These are phyloP conservation scores for Drosophila hamatofila DNA, from an alignment of 2,888 invertebrate species.

Conservation along the genomic window DNA sequence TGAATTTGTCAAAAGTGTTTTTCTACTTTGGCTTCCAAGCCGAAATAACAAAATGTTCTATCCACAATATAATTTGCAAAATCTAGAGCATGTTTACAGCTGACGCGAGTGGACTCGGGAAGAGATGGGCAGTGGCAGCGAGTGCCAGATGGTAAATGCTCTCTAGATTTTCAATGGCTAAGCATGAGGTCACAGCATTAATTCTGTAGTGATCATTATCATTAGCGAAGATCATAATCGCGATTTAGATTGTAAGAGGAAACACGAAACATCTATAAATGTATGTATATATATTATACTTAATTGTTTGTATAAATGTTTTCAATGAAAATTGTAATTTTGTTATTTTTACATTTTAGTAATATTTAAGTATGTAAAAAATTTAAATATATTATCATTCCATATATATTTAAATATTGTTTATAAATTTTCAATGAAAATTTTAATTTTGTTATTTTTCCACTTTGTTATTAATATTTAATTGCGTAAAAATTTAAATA, in stretches of 20 bases:
- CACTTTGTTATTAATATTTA: too few relatives aligned
- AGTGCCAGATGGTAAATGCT: slow-evolving; percentile 60
- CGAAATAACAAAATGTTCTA: slow-evolving; percentile 15
- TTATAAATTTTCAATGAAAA: too few relatives aligned
- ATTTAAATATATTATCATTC: background rate
- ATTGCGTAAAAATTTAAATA: too few relatives aligned
- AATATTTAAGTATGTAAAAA: too few relatives aligned
- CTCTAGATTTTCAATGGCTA: slow-evolving; percentile 42
- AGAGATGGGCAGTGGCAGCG: background rate
- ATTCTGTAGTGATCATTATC: slow-evolving; percentile 53
- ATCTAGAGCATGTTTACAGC: slow-evolving; percentile 37
- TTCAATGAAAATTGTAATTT: background rate
- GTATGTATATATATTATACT: background rate
- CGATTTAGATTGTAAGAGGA: slow-evolving; percentile 11
- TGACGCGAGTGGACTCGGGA: background rate
- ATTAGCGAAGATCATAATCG: slow-evolving; percentile 37
- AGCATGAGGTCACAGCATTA: slow-evolving; percentile 66
- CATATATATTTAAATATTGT: background rate
- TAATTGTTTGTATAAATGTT: background rate
- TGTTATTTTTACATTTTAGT: too few relatives aligned
- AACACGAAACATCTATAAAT: slow-evolving; percentile 1
- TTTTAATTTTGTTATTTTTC: too few relatives aligned
- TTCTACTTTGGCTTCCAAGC: slow-evolving; percentile 14
- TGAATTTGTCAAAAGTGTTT: slow-evolving; percentile 71
- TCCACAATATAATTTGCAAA: slow-evolving; percentile 20